Conservation (phyloP, 2,113 vertebrate genomes). For the Zapus hudsonius region DNA sequence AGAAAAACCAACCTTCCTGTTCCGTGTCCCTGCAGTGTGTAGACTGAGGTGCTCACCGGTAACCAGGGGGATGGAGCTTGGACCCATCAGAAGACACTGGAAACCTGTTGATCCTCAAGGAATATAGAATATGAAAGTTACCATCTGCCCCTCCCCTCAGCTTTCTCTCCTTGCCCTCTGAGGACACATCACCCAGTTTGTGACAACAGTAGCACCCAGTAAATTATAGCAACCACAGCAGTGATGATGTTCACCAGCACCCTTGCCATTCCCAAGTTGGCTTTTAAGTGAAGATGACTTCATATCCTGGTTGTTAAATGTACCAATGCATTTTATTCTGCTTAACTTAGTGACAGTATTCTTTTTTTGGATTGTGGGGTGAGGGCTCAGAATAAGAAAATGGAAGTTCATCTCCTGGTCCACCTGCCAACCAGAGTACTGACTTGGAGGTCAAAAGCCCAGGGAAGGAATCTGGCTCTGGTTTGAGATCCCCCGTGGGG, state of each 20-base stretch:
- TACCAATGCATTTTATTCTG: not conserved
- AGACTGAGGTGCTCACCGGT: not conserved
- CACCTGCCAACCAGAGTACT: not conserved
- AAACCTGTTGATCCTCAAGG: not conserved
- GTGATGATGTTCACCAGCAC: not conserved
- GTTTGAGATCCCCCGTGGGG: not conserved
- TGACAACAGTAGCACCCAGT: not conserved
- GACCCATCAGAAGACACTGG: not conserved
- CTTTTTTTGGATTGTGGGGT: not conserved
- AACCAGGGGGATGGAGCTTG: not conserved
- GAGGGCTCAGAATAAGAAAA: not conserved
- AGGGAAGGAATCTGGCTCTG: not conserved
- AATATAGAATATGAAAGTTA: not conserved
- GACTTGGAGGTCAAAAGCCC: no score
- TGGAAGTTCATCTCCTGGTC: not conserved
- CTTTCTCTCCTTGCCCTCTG: not conserved
- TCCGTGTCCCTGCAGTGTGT: not conserved
- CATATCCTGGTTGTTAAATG: not conserved
- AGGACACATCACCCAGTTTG: not conserved
- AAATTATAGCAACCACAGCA: not conserved
- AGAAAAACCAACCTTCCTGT: not conserved
- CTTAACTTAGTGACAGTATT: not conserved
- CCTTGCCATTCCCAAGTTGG: not conserved
- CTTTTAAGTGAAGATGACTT: constrained; percentile 14
- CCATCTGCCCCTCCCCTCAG: not conserved